Base-by-base conservation (phyloP, 2,888 invertebrate genomes). In the Octodonta nipae region DNA sequence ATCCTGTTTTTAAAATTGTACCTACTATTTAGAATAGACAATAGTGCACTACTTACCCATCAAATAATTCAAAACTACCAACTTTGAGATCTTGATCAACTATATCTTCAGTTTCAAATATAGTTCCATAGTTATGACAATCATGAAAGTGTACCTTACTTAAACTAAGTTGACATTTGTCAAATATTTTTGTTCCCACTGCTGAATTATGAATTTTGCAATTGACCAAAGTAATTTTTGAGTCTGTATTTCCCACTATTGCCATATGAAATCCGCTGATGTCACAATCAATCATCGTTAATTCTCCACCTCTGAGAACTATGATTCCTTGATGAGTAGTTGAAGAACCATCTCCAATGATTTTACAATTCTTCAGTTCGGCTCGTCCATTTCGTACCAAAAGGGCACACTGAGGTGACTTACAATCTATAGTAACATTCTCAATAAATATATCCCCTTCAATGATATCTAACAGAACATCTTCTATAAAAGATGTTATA, bases 371-470 rank as follows among this genome's bases (percentile, higher is more conserved):
- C 26, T 53, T 59, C 31, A 75, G 44, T 8, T 28, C 8, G 6
- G 25, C 10, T 3, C 12, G 30, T 13, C 73, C 73, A 39, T 52
- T 54, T 28, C 70, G 61, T 15, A 35, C 31, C 6, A 47, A 33
- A 20, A 49, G 35, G 6, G 67, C 73, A 28, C 64, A 65, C 31
- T 67, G 66, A 4, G 70, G 62, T 12, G 62, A 61, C 15, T 58
- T 56, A 24, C 71, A 66, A 43, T 73, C 61, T 7, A 75, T 49
- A 2, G 66, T 64, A 16, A 75, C 17, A 47, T 73, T 68, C 40
- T 68, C 66, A 2, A 58, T 36, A 26, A 67, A 63, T 43, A 65
- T 56, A 42, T 68, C 58, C 1, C 67, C 67, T n/a, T n/a, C n/a
- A n/a, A n/a, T n/a, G n/a, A n/a, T n/a, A n/a, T n/a, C n/a, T n/a